A percentile compares a stretch with the other conserved stretches of the same genome.
Evolutionary conservation across 2,113 vertebrate species (phyloP).

Genomic region (Cercopithecus mona): DNA sequence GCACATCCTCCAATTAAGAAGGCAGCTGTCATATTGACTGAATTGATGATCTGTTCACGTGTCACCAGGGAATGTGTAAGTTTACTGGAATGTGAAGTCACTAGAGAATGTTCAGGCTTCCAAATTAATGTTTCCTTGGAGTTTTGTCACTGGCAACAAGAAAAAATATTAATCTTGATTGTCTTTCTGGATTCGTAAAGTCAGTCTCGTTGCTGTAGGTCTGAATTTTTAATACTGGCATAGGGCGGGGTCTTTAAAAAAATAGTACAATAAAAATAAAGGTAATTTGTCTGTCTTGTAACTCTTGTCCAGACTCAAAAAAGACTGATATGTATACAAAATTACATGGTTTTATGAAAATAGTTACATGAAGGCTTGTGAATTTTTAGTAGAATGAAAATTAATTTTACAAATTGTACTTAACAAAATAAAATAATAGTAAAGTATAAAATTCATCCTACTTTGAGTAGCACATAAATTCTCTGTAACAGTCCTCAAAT

Average conservation of each 20-base stretch:
- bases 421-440: background rate
- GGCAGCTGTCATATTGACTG: slow-evolving; percentile 53
- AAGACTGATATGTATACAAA: background rate
- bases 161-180: slow-evolving; percentile 8
- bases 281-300: background rate
- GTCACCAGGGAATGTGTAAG: slow-evolving; percentile 39
- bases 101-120: slow-evolving; percentile 14
- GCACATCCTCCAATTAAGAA: slow-evolving; percentile 63
- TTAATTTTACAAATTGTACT: background rate
- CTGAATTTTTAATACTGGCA: background rate
- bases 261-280: background rate
- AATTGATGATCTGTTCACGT: slow-evolving; percentile 52
- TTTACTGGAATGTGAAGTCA: slow-evolving; percentile 19
- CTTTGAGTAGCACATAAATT: background rate
- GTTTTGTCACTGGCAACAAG: slow-evolving; percentile 58
- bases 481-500: background rate
- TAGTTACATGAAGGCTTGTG: background rate
- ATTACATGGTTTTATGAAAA: background rate
- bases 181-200: background rate
- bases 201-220: background rate
- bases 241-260: background rate
- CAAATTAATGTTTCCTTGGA: slow-evolving; percentile 54
- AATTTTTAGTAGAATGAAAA: background rate
- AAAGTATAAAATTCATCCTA: background rate
- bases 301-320: background rate